Base-by-base conservation (phyloP, 2,888 invertebrate genomes). In the Dermolepida albohirtum region DNA sequence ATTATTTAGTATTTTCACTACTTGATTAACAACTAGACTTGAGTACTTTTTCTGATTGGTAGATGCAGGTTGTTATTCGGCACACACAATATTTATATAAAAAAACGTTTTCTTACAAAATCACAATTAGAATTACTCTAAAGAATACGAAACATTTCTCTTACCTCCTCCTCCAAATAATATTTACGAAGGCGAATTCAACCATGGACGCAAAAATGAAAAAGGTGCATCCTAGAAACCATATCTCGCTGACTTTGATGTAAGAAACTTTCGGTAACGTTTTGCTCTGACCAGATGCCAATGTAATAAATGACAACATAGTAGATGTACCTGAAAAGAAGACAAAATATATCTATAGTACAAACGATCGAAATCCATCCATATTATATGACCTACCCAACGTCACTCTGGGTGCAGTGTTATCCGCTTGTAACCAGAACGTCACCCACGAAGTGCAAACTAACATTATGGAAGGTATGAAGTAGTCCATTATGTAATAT, bases 381-480 rank as follows among this genome's bases (percentile, higher is more conserved):
- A 5, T 1, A 10, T 34, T 34, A 47, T 11, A 17, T 8, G n/a
- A 51, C 62, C 77, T 84, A 90, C 93, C 94, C 76, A 94, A 84
- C 66, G 92, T 92, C 62, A 93, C 92, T 76, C 94, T 87, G 10
- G 94, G 94, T 1, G 94, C 91, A 11, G 93, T 89, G 41, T 94
- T 93, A 79, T 94, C 94, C 59, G 94, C 92, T 81, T 94, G 94
- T 67, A 95, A 82, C 94, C 94, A 95, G 80, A 95, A 95, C 0
- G 94, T 92, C 10, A 95, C 94, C 94, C 94, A 95, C 0, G 94
- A 94, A 76, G 93, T 92, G 5, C 91, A 90, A 1, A 95, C 94
- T 75, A 95, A 89, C 79, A 95, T 87, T 86, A 94, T 93, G 6
- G 94, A 94, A 1, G 95, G 95, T 71, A 95, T 88, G 75, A 93